Evolutionary conservation across 2,113 vertebrate species (phyloP), one percentile per base, ranked within the genome.

Genomic region (Ondatra zibethicus): DNA sequence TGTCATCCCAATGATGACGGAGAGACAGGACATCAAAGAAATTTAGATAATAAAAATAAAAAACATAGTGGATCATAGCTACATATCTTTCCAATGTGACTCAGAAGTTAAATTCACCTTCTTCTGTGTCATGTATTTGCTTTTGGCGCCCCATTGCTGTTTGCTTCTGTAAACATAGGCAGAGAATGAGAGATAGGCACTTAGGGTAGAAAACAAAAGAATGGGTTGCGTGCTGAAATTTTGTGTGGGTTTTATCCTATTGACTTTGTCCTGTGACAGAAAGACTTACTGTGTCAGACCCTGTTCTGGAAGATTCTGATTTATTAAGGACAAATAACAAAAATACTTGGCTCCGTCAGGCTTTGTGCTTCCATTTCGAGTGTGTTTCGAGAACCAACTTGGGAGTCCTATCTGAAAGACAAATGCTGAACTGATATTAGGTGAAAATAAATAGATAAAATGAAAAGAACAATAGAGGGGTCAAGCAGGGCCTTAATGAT

Each of bases 1-100:
- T 94, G 16, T 65, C 50, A 47, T 70, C 78, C 36, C 58, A 66
- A 45, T 76, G 39, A 72, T 36, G 36, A 11, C 7, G 5, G 33
- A 73, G 77, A 88, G 72, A 52, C 39, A 50, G 45, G 73, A 88
- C 88, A 63, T 39, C 80, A 75, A 81, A 73, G 77, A 85, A 73
- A 61, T 55, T 93, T 86, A 75, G 50, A 87, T 87, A 72, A 88
- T 78, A 92, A 77, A 89, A 94, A 87, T 5, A 36, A 86, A 92
- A 81, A 39, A 1, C 36, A 72, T 75, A 87, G 76, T 50, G 33
- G 19, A 58, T 12, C 65, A 45, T 81, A 88, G 72, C 27, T 68
- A 63, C 39, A 55, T 27, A 21, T 81, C 76, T 95, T 95, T 73
- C 25, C 82, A 78, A 23, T 58, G 33, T 82, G 50, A 85, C 75